These are phyloP conservation scores for Rafetus swinhoei DNA, from an alignment of 2,113 vertebrate genomes.

Conservation along the genomic window DNA sequence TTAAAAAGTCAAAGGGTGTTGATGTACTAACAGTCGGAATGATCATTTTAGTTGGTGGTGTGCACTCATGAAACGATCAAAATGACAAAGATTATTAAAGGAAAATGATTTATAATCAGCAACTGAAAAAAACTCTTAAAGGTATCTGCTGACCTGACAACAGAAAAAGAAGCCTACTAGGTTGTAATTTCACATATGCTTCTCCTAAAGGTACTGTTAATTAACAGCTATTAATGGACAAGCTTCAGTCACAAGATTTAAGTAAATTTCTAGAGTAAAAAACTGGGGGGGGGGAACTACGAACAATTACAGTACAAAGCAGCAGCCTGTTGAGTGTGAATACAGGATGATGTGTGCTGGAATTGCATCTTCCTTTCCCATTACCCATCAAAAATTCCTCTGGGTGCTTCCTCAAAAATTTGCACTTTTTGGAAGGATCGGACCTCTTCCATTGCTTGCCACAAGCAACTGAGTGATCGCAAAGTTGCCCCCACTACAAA, in stretches of 20 bases:
- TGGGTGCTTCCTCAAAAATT: not conserved
- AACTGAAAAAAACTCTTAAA: not conserved
- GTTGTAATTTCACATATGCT: not conserved
- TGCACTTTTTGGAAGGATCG: not conserved
- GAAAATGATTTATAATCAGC: not conserved
- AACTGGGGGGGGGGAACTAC: rapidly evolving
- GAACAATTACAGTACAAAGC: not conserved
- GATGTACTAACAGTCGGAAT: not conserved
- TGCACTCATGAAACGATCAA: not conserved
- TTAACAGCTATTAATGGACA: not conserved
- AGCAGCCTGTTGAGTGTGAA: not conserved
- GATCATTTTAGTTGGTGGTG: not conserved
- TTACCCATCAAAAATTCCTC: rapidly evolving
- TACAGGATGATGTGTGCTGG: not conserved
- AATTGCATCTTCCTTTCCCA: not conserved
- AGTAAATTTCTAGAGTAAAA: not conserved
- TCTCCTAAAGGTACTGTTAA: not conserved
- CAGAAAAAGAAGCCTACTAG: not conserved
- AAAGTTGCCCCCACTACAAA: not conserved
- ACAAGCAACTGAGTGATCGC: rapidly evolving
- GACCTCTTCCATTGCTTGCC: not conserved
- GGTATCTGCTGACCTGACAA: not conserved
- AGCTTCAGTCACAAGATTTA: not conserved
- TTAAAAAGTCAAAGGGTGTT: not conserved
- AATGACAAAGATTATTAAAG: not conserved